Conservation (phyloP, 2,113 vertebrate species). For the Sapajus apella region DNA sequence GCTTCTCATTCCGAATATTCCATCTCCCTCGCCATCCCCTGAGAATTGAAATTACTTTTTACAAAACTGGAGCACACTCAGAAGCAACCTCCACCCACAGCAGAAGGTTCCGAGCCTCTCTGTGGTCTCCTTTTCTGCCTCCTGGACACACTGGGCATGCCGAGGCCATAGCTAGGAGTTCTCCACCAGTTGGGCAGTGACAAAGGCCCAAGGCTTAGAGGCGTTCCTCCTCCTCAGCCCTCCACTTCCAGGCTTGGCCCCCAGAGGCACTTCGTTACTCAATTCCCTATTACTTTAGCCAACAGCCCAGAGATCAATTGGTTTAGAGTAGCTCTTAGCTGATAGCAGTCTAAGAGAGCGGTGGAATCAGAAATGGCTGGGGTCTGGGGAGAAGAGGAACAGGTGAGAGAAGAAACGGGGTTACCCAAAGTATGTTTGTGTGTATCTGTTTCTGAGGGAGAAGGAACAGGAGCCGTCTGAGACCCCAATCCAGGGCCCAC, state of each 20-base stretch:
- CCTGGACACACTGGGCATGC: background rate
- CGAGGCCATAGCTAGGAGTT: background rate
- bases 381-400: background rate
- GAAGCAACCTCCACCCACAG: background rate
- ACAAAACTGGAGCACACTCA: background rate
- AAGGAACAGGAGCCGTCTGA: background rate
- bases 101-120: background rate
- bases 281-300: slow-evolving; percentile 79
- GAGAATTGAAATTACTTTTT: background rate
- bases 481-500: background rate
- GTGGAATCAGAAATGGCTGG: background rate
- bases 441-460: background rate
- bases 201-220: background rate
- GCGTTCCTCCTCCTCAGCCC: background rate
- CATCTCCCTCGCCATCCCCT: background rate
- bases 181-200: background rate
- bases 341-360: slow-evolving; percentile 24
- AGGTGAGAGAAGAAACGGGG: background rate
- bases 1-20: background rate
- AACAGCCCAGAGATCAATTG: slow-evolving; percentile 72
- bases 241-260: background rate
- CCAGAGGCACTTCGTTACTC: slow-evolving; percentile 69
- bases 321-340: slow-evolving; percentile 63
- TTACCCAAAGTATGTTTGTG: background rate
- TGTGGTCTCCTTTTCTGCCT: background rate